Conservation (phyloP, 2,113 vertebrate species). For the Eurypyga helias region DNA sequence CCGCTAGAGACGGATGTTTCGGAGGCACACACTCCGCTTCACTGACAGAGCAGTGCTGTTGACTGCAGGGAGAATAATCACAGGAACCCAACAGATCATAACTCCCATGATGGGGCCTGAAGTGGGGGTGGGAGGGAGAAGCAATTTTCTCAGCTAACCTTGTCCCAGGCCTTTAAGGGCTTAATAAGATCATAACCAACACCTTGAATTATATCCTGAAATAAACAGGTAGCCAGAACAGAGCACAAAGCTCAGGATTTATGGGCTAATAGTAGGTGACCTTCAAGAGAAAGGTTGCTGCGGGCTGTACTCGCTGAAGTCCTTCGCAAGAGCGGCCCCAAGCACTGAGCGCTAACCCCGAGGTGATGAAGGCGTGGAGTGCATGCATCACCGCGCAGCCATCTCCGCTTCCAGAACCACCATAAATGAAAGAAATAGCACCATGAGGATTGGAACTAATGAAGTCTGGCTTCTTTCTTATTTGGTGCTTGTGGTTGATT, state of each 20-base stretch:
- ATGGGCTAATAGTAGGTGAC: constrained; percentile 45
- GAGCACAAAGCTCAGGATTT: constrained; percentile 36
- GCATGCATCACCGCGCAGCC: constrained; percentile 7
- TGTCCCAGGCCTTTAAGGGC: constrained; percentile 14
- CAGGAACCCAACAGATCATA: constrained; percentile 18
- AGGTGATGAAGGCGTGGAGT: neutral
- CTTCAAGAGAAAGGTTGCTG: constrained; percentile 48
- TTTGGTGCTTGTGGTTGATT: constrained; percentile 9
- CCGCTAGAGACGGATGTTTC: rapidly evolving
- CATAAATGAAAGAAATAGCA: constrained; percentile 35
- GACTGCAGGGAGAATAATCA: neutral
- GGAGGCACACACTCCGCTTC: neutral
- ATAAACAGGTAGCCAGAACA: constrained; percentile 54
- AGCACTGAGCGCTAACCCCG: neutral
- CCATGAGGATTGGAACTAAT: neutral
- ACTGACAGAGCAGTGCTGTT: neutral
- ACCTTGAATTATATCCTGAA: constrained; percentile 62
- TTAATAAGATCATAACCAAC: constrained; percentile 57
- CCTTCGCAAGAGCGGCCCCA: neutral
- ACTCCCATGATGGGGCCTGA: neutral
- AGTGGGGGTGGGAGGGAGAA: neutral
- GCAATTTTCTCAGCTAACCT: constrained; percentile 66
- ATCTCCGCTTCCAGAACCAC: neutral
- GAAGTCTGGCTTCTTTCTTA: constrained; percentile 27
- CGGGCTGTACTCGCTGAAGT: neutral